Evolutionary conservation across 1,140 invertebrate species (phyloP).

Genomic region (Octopus bimaculoides): DNA sequence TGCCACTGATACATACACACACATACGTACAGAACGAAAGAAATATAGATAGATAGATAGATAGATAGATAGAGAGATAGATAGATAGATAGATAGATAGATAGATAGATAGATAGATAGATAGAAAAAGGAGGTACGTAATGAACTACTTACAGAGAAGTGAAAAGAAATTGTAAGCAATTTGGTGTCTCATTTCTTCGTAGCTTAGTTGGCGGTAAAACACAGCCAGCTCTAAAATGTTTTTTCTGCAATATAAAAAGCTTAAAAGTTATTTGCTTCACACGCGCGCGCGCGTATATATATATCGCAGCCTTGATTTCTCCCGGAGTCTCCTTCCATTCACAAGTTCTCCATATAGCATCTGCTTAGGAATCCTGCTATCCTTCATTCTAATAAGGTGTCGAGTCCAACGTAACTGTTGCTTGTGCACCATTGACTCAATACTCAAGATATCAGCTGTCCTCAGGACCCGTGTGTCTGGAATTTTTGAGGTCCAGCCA

Average conservation of each 20-base stretch:
- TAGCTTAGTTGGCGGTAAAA: conserved; percentile 41
- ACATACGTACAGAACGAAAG: not conserved
- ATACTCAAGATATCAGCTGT: too few relatives aligned
- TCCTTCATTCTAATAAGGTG: too few relatives aligned
- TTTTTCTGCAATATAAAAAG: conserved; percentile 34
- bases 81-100: not conserved
- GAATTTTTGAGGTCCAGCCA: too few relatives aligned
- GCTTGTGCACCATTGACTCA: too few relatives aligned
- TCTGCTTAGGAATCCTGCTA: too few relatives aligned
- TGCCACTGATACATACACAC: too few relatives aligned
- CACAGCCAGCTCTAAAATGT: conserved; percentile 38
- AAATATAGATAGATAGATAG: not conserved
- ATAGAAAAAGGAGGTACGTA: not conserved
- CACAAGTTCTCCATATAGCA: too few relatives aligned
- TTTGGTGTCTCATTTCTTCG: conserved; percentile 40
- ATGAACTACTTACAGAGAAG: conserved; percentile 38
- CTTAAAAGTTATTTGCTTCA: not conserved
- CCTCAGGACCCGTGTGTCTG: too few relatives aligned
- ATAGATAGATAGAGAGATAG: not conserved
- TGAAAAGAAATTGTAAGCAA: conserved; percentile 37
- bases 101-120: not conserved
- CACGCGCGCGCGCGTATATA: not conserved
- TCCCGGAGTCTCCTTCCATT: too few relatives aligned
- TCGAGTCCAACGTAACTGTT: too few relatives aligned
- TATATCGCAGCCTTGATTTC: too few relatives aligned